phyloP scores from a whole-genome alignment of 2,797 vertebrate species.

The Coregonus sp. region DNA sequence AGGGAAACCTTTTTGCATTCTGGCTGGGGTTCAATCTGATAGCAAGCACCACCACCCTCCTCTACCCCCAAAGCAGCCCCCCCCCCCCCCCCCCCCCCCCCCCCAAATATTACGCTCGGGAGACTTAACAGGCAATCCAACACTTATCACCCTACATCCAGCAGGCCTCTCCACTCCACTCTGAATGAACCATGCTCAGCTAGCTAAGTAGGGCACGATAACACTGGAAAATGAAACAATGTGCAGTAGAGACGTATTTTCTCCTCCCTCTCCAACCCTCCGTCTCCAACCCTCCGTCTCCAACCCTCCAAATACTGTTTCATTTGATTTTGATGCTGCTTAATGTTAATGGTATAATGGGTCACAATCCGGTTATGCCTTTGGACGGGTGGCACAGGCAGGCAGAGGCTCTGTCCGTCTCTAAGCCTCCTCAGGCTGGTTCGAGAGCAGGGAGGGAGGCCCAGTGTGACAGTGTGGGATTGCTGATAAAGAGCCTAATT shows the following conservation, averaged over 20 bases:
- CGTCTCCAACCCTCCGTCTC: not conserved
- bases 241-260: too few relatives aligned
- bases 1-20: slow-evolving; percentile 54
- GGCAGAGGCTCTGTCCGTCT: slow-evolving; percentile 53
- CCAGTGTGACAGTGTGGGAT: slow-evolving; percentile 54
- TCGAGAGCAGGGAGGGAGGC: slow-evolving; percentile 36
- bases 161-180: slow-evolving; percentile 13
- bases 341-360: slow-evolving; percentile 53
- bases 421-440: slow-evolving; percentile 63
- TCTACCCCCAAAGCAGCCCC: not conserved
- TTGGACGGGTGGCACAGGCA: slow-evolving; percentile 32
- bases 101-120: slow-evolving; percentile 26
- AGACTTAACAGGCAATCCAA: slow-evolving; percentile 42
- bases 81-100: slow-evolving; percentile 12
- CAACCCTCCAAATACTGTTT: slow-evolving; percentile 14
- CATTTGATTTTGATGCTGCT: slow-evolving; percentile 52
- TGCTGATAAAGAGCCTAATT: slow-evolving; percentile 67
- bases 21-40: slow-evolving; percentile 29
- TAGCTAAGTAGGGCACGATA: not conserved
- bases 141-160: slow-evolving; percentile 41
- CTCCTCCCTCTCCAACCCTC: too few relatives aligned
- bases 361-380: slow-evolving; percentile 50
- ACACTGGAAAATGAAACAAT: too few relatives aligned
- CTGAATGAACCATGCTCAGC: not conserved
- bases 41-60: slow-evolving; percentile 12